phyloP scores from a whole-genome alignment of 2,888 invertebrate species.

The Hemicrepidius hirtus region DNA sequence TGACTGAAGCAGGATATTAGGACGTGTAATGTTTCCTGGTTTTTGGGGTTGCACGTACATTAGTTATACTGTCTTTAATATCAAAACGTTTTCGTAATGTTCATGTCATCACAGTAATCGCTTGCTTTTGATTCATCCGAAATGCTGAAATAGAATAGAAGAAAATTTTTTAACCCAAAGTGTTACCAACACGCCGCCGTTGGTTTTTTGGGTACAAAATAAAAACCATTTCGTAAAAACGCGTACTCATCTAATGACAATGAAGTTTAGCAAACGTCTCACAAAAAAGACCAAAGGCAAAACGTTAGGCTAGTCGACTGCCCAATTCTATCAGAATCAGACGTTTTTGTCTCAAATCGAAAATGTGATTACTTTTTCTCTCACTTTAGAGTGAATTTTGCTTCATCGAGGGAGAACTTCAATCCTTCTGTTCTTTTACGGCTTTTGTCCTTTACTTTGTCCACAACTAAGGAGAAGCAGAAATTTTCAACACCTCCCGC shows the following conservation, averaged over 20 bases:
- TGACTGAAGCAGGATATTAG: too few species aligned
- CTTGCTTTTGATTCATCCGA: neutral
- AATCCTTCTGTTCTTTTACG: slow-evolving; percentile 12
- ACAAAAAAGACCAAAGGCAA: slow-evolving; percentile 20
- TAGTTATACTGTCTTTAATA: neutral
- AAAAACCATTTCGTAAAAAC: neutral
- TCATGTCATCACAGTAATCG: too few species aligned
- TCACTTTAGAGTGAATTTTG: slow-evolving; percentile 17
- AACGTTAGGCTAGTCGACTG: slow-evolving; percentile 17
- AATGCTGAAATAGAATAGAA: neutral
- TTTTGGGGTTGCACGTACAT: neutral
- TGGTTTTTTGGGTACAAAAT: neutral
- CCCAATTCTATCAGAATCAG: slow-evolving; percentile 29
- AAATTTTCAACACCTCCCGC: neutral
- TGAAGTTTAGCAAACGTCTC: slow-evolving; percentile 19
- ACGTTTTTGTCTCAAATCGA: slow-evolving; percentile 28
- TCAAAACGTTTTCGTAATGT: too few species aligned
- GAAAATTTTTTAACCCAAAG: neutral
- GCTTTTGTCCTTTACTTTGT: slow-evolving; percentile 9
- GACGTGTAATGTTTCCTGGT: slow-evolving; percentile 1
- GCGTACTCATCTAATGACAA: slow-evolving; percentile 18
- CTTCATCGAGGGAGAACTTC: slow-evolving; percentile 16
- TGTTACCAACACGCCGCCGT: neutral
- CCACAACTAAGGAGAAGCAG: neutral
- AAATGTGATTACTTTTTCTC: slow-evolving; percentile 26